Percentiles rank a stretch among this genome's conserved stretches.
phyloP scores from a whole-genome alignment of 1,140 invertebrate species.

The Magallana angulata region DNA sequence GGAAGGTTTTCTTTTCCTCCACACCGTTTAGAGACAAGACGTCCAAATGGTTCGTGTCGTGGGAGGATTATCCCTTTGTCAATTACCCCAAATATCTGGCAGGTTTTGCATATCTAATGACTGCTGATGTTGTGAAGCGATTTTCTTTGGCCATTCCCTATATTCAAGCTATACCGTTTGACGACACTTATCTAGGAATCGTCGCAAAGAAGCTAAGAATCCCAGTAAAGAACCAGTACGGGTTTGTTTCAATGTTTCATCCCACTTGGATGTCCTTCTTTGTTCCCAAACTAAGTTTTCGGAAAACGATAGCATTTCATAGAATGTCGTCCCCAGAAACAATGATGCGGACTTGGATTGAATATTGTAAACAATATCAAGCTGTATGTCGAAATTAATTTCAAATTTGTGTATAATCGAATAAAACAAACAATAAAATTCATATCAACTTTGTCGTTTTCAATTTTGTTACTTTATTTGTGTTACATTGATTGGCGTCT shows the following conservation, averaged over 20 bases:
- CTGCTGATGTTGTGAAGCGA: constrained; percentile 12
- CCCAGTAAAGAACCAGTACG: background rate
- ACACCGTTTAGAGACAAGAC: background rate
- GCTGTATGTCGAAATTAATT: too few relatives aligned
- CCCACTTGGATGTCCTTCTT: background rate
- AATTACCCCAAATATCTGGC: constrained; percentile 46
- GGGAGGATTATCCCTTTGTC: constrained; percentile 44
- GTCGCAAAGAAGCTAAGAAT: constrained; percentile 49
- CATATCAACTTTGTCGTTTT: too few relatives aligned
- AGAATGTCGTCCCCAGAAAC: constrained; percentile 7
- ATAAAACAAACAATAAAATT: too few relatives aligned
- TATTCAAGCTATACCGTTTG: constrained; percentile 32
- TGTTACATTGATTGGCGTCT: too few relatives aligned
- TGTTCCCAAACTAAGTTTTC: background rate
- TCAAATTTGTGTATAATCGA: too few relatives aligned
- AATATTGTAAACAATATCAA: background rate
- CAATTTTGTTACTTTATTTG: too few relatives aligned
- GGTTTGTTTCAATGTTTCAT: background rate
- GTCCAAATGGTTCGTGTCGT: constrained; percentile 43
- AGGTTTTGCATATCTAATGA: constrained; percentile 39
- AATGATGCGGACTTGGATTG: background rate
- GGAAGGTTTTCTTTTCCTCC: background rate
- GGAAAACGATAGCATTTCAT: constrained; percentile 6
- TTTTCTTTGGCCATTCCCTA: constrained; percentile 47
- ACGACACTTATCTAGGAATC: constrained; percentile 47